These are phyloP conservation scores for Cochlearius cochlearius DNA, from an alignment of 2,113 vertebrate genomes.

Conservation along the genomic window DNA sequence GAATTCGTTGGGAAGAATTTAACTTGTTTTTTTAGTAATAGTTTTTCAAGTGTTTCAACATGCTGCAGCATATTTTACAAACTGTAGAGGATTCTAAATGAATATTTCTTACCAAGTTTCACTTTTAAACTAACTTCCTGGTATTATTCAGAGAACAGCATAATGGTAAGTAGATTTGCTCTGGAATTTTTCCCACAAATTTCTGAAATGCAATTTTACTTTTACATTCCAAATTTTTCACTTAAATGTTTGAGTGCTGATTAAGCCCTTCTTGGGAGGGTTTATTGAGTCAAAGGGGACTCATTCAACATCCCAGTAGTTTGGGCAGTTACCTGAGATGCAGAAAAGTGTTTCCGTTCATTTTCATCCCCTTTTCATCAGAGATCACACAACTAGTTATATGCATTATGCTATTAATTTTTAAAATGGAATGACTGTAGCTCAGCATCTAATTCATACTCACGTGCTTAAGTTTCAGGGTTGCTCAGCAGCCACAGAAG, in stretches of 20 bases:
- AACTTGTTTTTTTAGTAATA: background rate
- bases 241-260: background rate
- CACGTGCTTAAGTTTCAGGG: background rate
- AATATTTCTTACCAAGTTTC: background rate
- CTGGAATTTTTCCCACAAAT: background rate
- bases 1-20: background rate
- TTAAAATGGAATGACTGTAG: background rate
- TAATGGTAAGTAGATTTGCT: background rate
- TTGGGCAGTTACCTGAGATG: background rate
- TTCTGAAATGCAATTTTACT: background rate
- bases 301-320: background rate
- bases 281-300: background rate
- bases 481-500: background rate
- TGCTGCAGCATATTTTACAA: background rate
- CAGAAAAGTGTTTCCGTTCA: background rate
- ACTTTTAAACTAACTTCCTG: conserved; percentile 7
- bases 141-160: background rate
- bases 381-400: background rate
- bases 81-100: background rate
- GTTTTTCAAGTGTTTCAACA: background rate
- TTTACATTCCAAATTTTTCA: background rate
- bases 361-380: background rate
- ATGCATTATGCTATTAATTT: background rate
- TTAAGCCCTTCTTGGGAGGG: background rate
- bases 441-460: background rate